Conservation (phyloP, 1,140 invertebrate genomes). For the Camponotus pennsylvanicus region DNA sequence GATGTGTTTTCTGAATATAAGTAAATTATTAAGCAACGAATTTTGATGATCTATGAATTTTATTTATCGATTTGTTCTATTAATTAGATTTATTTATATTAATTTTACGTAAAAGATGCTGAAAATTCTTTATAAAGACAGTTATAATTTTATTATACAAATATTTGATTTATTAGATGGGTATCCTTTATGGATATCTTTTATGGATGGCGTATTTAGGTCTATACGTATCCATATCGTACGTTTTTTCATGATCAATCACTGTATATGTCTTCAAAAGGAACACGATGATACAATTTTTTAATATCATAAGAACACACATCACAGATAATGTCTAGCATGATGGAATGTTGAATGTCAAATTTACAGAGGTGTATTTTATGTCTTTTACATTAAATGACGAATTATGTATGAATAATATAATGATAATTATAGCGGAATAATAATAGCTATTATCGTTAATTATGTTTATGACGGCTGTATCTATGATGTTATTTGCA, state of each 20-base stretch:
- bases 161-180: conserved; percentile 1
- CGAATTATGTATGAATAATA: conserved; percentile 14
- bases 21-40: background rate
- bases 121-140: background rate
- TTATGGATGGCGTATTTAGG: background rate
- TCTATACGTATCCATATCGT: background rate
- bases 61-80: background rate
- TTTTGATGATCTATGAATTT: conserved; percentile 3
- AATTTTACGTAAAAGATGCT: background rate
- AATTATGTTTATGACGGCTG: conserved; percentile 18
- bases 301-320: background rate
- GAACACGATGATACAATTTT: background rate
- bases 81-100: conserved; percentile 9
- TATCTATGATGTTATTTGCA: conserved; percentile 30
- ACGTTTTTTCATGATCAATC: conserved; percentile 2
- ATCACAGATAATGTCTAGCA: conserved; percentile 5
- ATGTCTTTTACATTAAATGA: conserved; percentile 38
- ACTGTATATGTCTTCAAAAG: background rate
- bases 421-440: background rate
- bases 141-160: background rate
- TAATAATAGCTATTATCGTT: conserved; percentile 13
- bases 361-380: conserved; percentile 10
- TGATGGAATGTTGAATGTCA: background rate
- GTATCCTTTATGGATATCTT: background rate
- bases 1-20: background rate